Evolutionary conservation across 2,113 vertebrate genomes (phyloP).

Genomic region (Lagopus leucura): DNA sequence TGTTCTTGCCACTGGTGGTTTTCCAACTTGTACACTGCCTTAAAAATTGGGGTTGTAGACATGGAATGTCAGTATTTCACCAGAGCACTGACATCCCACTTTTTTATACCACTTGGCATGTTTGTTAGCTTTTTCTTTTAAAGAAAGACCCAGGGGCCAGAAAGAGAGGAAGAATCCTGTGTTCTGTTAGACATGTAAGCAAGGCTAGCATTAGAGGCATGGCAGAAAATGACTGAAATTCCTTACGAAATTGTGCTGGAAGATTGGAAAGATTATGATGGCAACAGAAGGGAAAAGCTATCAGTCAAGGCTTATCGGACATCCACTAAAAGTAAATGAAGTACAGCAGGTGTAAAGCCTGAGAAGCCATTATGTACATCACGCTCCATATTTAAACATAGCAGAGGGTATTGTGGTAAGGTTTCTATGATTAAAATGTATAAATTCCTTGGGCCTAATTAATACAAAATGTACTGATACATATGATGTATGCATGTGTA

Average conservation of each 20-base stretch:
- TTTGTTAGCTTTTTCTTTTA: constrained; percentile 68
- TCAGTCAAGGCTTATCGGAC: constrained; percentile 28
- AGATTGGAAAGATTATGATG: neutral
- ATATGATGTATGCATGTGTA: neutral
- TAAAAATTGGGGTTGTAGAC: constrained; percentile 50
- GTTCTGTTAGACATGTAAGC: constrained; percentile 15
- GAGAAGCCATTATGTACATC: neutral
- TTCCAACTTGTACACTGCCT: constrained; percentile 58
- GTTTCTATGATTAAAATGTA: neutral
- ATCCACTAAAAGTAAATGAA: neutral
- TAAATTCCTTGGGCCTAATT: neutral
- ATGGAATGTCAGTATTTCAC: constrained; percentile 44
- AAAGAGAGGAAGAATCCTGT: constrained; percentile 37
- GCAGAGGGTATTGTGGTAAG: neutral
- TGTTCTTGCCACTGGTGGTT: constrained; percentile 83
- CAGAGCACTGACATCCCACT: constrained; percentile 42
- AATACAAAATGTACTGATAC: neutral
- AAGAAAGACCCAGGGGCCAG: constrained; percentile 71
- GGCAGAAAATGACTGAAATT: constrained; percentile 40
- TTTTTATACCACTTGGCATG: constrained; percentile 74
- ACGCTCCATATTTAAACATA: neutral
- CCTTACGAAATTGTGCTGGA: constrained; percentile 3
- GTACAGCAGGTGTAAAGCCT: neutral
- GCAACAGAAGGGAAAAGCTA: constrained; percentile 32
- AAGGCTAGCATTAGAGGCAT: neutral